phyloP scores from a whole-genome alignment of 2,888 invertebrate genomes.

The Drosophila formosana region DNA sequence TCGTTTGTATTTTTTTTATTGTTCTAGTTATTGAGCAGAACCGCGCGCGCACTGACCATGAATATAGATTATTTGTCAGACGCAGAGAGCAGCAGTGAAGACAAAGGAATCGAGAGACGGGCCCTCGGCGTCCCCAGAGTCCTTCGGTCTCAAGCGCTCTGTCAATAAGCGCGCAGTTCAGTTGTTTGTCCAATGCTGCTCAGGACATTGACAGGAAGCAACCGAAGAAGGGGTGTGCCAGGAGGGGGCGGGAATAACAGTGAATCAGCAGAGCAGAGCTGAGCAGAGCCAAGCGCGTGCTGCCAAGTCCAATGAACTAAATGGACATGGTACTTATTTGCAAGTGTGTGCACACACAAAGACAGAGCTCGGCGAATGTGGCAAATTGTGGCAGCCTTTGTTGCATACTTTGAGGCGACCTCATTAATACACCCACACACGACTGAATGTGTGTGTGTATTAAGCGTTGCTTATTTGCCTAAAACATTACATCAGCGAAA shows the following conservation, averaged over 20 bases:
- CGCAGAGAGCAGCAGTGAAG: not conserved
- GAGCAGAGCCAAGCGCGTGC: slow-evolving; percentile 40
- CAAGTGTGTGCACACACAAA: slow-evolving; percentile 43
- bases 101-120: slow-evolving; percentile 13
- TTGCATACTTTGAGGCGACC: slow-evolving; percentile 76
- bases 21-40: slow-evolving; percentile 32
- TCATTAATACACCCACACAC: slow-evolving; percentile 58
- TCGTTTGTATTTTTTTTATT: slow-evolving; percentile 6
- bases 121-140: slow-evolving; percentile 5
- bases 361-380: not conserved
- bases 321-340: slow-evolving; percentile 53
- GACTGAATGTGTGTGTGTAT: slow-evolving; percentile 29
- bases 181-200: slow-evolving; percentile 58
- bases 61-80: slow-evolving; percentile 74
- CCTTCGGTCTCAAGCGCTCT: slow-evolving; percentile 70
- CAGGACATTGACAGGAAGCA: slow-evolving; percentile 33
- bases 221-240: not conserved
- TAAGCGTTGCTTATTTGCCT: slow-evolving; percentile 67
- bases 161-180: slow-evolving; percentile 65
- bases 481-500: slow-evolving; percentile 79
- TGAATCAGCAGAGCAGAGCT: slow-evolving; percentile 19
- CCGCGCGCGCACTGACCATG: slow-evolving; percentile 49
- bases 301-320: slow-evolving; percentile 74
- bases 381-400: slow-evolving; percentile 41
- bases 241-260: not conserved